Conservation (phyloP, 2,888 invertebrate species). For the Tipula vernalis region DNA sequence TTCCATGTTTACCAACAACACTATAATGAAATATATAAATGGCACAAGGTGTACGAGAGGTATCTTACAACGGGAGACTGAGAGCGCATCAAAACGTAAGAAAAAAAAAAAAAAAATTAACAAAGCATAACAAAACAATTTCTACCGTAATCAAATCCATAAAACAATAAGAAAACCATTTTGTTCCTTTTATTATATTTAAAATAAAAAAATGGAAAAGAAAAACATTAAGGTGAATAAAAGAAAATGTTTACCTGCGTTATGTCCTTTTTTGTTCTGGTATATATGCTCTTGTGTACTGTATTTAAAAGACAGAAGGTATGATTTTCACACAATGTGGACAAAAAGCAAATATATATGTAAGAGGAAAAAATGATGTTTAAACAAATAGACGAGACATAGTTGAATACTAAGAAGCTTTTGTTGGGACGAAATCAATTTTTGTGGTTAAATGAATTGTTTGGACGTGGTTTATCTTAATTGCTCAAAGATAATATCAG, state of each 20-base stretch:
- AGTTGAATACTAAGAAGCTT: neutral
- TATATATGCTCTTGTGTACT: neutral
- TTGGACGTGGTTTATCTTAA: neutral
- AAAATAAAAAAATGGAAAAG: neutral
- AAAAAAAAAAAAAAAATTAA: neutral
- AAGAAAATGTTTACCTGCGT: neutral
- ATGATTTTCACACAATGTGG: neutral
- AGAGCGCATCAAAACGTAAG: neutral
- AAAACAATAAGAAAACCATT: neutral
- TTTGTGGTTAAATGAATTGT: neutral
- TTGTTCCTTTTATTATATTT: neutral
- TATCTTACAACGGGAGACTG: neutral
- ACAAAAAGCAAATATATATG: neutral
- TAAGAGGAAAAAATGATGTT: neutral
- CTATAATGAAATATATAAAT: neutral
- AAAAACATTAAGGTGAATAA: neutral
- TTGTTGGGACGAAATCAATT: neutral
- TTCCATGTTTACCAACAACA: neutral
- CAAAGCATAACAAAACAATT: neutral
- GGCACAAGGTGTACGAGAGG: neutral
- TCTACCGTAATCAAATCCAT: neutral
- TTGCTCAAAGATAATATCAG: neutral
- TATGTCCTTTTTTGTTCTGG: neutral
- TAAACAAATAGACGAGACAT: neutral
- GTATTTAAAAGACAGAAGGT: neutral